phyloP scores from a whole-genome alignment of 2,797 vertebrate species.

The Aldrovandia affinis region DNA sequence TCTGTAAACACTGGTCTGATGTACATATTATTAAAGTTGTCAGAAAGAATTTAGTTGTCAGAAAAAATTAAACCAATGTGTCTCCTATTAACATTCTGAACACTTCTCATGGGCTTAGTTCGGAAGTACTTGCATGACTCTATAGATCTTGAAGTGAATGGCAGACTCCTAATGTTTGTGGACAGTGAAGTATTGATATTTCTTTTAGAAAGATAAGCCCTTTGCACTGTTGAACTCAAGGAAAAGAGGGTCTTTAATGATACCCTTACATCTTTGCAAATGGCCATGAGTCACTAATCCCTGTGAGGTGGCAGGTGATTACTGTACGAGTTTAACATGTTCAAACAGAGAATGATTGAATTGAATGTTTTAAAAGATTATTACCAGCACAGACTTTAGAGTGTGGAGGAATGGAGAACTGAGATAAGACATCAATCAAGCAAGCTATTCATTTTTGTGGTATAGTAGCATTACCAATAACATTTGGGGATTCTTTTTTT shows the following conservation, averaged over 20 bases:
- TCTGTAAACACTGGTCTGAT: background rate
- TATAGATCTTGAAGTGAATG: slow-evolving; percentile 4
- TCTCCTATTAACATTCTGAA: background rate
- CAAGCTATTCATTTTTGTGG: no score
- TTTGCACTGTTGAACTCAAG: slow-evolving; percentile 2
- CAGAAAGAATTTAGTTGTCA: background rate
- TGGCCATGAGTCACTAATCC: background rate
- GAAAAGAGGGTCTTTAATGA: slow-evolving; percentile 14
- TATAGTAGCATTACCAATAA: background rate
- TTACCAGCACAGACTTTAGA: background rate
- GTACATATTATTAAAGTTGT: background rate
- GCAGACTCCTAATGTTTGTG: background rate
- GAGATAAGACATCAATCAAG: no score
- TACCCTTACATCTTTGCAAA: background rate
- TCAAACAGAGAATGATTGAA: background rate
- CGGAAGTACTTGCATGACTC: background rate
- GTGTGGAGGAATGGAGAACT: background rate
- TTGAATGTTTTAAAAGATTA: background rate
- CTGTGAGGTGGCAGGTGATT: background rate
- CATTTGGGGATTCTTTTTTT: background rate
- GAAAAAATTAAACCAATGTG: background rate
- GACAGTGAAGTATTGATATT: slow-evolving; percentile 17
- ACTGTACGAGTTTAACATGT: background rate
- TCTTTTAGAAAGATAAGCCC: background rate
- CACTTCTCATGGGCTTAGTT: background rate